Evolutionary conservation across 2,113 vertebrate genomes (phyloP), one percentile per base, ranked within the genome.

Genomic region (Scopus umbretta): DNA sequence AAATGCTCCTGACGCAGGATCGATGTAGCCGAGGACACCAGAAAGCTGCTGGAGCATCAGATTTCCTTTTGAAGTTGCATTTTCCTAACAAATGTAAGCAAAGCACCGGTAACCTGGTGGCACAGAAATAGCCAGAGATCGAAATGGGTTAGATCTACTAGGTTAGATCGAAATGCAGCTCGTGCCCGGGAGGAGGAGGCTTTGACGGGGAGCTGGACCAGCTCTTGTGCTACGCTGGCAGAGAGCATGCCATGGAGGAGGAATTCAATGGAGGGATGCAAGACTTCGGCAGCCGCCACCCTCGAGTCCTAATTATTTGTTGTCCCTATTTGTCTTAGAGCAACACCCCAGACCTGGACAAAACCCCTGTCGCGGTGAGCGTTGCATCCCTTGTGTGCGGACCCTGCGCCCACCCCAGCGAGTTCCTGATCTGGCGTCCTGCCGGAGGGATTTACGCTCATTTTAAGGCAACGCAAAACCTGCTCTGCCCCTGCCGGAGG

Each of bases 331-430:
- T 53, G 42, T 26, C 2, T 74, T 47, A 38, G 1, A 61, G 47
- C 10, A 43, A 3, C 47, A 30, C 32, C 14, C 21, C 49, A 23
- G 38, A 85, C 3, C 13, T 3, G 13, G 62, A 22, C 8, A 49
- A 34, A 67, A 23, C 11, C 14, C 8, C 22, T 34, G 19, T 22
- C 1, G 0, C 16, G 36, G 21, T 19, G 25, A 26, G 45, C 0
- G 3, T 12, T 40, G 34, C 22, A 38, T 5, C 20, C 38, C 43
- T 9, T 1, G 5, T 2, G 22, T 4, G 26, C 16, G 42, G 40
- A 9, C 2, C 53, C 22, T 7, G 1, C 0, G 0, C 23, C 13
- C 62, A 21, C 10, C 8, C 45, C n/a, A 1, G 40, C 0, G 3
- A 42, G 15, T 42, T 59, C 19, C 27, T 12, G n/a, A 40, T 45